These are phyloP conservation scores for Mionectes macconnelli DNA, from an alignment of 2,113 vertebrate species.

Conservation along the genomic window DNA sequence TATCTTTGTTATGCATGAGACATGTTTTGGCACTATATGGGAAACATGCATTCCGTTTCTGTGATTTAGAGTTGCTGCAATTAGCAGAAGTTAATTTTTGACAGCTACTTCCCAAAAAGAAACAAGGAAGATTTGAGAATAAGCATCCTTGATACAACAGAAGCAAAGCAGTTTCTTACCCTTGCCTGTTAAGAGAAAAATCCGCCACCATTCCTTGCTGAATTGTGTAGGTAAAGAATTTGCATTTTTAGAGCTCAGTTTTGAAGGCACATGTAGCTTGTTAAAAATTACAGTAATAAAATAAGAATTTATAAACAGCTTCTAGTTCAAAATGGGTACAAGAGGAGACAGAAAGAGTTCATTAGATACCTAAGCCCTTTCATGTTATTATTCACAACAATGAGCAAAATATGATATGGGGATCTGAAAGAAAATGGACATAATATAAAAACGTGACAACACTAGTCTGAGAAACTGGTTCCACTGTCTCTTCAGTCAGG, in stretches of 20 bases:
- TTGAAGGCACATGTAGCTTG: neutral
- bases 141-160: neutral
- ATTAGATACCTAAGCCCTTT: neutral
- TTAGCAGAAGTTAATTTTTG: conserved; percentile 55
- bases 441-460: neutral
- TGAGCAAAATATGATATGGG: neutral
- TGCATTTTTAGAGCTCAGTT: neutral
- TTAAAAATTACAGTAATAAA: conserved; percentile 7
- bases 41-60: neutral
- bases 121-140: neutral
- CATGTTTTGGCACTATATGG: conserved; percentile 1
- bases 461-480: neutral
- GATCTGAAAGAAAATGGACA: neutral
- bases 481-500: neutral
- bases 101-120: conserved; percentile 6
- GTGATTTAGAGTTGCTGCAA: neutral
- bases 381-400: neutral
- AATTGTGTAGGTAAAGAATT: neutral
- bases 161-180: neutral
- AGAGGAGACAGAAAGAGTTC: neutral
- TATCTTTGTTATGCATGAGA: conserved; percentile 32
- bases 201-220: neutral
- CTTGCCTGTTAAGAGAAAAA: neutral
- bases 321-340: neutral
- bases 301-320: neutral